Evolutionary conservation across 2,888 invertebrate genomes (phyloP).

Genomic region (Notodromas monacha): DNA sequence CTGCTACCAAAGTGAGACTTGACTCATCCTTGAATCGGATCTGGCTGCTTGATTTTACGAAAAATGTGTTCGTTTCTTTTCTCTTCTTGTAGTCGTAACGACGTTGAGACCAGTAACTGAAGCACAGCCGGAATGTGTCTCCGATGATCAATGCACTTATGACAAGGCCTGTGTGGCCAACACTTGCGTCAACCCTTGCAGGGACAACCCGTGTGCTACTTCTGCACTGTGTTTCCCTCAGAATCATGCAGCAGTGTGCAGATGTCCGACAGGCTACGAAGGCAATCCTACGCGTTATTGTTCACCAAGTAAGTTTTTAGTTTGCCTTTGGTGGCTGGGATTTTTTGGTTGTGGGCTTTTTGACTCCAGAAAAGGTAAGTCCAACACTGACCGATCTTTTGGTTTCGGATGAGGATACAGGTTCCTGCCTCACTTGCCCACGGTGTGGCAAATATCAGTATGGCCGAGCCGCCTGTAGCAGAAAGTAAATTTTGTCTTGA

Average conservation of each 20-base stretch:
- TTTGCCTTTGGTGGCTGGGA: too few relatives aligned
- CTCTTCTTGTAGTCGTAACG: slow-evolving; percentile 5
- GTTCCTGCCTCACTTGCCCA: too few relatives aligned
- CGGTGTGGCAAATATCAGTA: too few relatives aligned
- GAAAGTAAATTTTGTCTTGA: too few relatives aligned
- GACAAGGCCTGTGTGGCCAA: slow-evolving; percentile 7
- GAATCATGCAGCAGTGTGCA: not conserved
- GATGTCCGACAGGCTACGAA: not conserved
- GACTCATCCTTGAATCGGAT: not conserved
- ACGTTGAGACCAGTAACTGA: not conserved
- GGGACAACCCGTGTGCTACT: slow-evolving; percentile 8
- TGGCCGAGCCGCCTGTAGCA: too few relatives aligned
- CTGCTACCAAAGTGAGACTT: not conserved
- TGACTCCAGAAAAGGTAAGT: too few relatives aligned
- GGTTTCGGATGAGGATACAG: too few relatives aligned
- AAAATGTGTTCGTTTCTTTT: slow-evolving; percentile 9
- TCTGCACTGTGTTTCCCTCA: not conserved
- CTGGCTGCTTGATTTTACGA: not conserved
- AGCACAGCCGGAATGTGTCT: not conserved
- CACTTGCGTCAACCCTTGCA: slow-evolving; percentile 9
- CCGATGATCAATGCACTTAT: slow-evolving; percentile 8
- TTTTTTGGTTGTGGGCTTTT: too few relatives aligned
- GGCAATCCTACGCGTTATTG: slow-evolving; percentile 1
- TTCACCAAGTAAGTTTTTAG: slow-evolving; percentile 6
- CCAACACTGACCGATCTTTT: too few relatives aligned